Conservation (phyloP, 2,797 vertebrate species). For the Stomatorhinus walkeri region DNA sequence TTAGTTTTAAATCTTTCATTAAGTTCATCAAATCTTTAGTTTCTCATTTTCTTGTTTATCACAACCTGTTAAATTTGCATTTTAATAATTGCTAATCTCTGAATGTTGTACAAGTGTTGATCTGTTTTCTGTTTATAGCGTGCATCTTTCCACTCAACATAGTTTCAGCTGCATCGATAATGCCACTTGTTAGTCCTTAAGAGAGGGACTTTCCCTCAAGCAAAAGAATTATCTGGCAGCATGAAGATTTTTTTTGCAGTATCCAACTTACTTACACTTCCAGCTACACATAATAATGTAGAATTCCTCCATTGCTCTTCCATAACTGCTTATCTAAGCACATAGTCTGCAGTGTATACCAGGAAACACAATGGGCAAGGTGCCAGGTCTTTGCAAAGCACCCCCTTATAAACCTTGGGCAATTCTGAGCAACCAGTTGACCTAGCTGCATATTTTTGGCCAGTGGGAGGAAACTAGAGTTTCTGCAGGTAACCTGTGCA, state of each 20-base stretch:
- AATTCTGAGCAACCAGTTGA: background rate
- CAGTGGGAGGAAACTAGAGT: background rate
- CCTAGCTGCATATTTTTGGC: background rate
- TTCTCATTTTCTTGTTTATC: background rate
- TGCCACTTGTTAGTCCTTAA: background rate
- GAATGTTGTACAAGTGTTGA: background rate
- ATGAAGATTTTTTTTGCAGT: background rate
- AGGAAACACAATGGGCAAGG: background rate
- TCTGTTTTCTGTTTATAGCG: background rate
- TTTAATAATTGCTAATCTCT: background rate
- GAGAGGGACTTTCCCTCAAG: background rate
- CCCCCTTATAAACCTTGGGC: background rate
- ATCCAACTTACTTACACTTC: background rate
- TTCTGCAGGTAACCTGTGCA: background rate
- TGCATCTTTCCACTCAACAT: background rate
- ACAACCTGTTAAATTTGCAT: background rate
- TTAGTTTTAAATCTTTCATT: background rate
- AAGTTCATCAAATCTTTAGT: background rate
- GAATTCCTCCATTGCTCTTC: background rate
- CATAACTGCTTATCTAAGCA: background rate
- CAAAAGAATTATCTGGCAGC: background rate
- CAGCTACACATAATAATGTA: background rate
- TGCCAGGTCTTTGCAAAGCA: background rate
- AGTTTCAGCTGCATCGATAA: background rate
- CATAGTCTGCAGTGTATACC: background rate